Evolutionary conservation across 2,888 invertebrate species (phyloP).

Genomic region (Hyles lineata): DNA sequence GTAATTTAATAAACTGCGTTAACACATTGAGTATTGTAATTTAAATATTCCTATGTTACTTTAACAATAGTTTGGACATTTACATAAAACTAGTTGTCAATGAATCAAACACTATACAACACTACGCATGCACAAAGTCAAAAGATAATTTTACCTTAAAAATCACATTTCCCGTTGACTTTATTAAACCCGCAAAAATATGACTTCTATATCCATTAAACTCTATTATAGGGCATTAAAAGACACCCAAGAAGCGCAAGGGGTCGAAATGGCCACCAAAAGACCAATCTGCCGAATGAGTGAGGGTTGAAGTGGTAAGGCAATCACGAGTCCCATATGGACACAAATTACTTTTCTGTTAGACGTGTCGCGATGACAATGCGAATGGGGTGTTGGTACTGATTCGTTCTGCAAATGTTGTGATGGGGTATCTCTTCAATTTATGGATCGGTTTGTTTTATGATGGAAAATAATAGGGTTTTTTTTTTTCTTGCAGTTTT

Average conservation of each 20-base stretch:
- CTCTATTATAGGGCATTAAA: constrained; percentile 64
- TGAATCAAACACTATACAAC: too few relatives aligned
- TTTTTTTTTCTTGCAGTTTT: too few relatives aligned
- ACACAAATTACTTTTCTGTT: constrained; percentile 81
- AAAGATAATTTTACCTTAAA: background rate
- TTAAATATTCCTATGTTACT: too few relatives aligned
- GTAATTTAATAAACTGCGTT: too few relatives aligned
- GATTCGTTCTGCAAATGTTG: constrained; percentile 45
- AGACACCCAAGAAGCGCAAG: constrained; percentile 71
- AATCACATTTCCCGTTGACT: background rate
- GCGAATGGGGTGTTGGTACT: constrained; percentile 69
- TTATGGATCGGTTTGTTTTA: constrained; percentile 32
- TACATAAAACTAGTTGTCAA: too few relatives aligned
- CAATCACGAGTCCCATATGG: constrained; percentile 84
- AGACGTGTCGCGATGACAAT: constrained; percentile 76
- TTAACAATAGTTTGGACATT: too few relatives aligned
- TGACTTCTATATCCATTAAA: constrained; percentile 44
- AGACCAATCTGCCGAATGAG: constrained; percentile 64
- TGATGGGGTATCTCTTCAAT: constrained; percentile 46
- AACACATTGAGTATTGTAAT: too few relatives aligned
- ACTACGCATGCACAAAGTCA: background rate
- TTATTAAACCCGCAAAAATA: constrained; percentile 29
- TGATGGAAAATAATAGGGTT: background rate
- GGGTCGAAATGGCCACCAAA: constrained; percentile 71
- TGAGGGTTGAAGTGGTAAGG: constrained; percentile 76